Evolutionary conservation across 2,797 vertebrate species (phyloP).

Genomic region (Rousettus madagascariensis): DNA sequence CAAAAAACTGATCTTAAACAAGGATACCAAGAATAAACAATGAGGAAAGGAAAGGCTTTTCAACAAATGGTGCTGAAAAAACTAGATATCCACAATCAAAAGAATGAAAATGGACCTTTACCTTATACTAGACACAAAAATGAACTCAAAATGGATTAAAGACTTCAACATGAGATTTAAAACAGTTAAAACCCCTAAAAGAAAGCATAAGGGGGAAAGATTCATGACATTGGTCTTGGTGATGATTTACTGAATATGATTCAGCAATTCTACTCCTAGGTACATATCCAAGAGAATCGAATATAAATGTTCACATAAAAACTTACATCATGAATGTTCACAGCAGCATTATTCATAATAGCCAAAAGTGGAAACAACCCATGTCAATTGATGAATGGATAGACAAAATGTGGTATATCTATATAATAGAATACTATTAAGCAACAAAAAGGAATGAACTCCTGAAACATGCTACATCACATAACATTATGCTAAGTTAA

Average conservation of each 20-base stretch:
- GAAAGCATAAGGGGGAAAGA: background rate
- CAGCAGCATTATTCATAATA: background rate
- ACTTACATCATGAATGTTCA: background rate
- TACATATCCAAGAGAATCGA: background rate
- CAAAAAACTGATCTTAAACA: background rate
- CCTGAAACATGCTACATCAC: background rate
- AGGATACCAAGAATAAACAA: background rate
- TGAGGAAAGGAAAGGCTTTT: background rate
- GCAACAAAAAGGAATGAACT: background rate
- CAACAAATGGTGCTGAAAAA: background rate
- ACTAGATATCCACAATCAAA: background rate
- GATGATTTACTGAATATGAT: background rate
- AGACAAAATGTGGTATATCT: background rate
- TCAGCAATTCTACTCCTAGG: background rate
- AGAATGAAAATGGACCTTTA: background rate
- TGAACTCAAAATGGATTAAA: background rate
- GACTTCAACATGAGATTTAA: background rate
- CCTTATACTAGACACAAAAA: background rate
- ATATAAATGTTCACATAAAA: conserved; percentile 22
- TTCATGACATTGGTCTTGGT: background rate
- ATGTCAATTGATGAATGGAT: background rate
- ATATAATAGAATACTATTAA: background rate
- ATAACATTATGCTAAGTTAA: background rate
- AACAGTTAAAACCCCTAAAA: background rate
- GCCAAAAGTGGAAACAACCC: background rate